phyloP scores from a whole-genome alignment of 2,797 vertebrate genomes.

The Megaceryle alcyon region DNA sequence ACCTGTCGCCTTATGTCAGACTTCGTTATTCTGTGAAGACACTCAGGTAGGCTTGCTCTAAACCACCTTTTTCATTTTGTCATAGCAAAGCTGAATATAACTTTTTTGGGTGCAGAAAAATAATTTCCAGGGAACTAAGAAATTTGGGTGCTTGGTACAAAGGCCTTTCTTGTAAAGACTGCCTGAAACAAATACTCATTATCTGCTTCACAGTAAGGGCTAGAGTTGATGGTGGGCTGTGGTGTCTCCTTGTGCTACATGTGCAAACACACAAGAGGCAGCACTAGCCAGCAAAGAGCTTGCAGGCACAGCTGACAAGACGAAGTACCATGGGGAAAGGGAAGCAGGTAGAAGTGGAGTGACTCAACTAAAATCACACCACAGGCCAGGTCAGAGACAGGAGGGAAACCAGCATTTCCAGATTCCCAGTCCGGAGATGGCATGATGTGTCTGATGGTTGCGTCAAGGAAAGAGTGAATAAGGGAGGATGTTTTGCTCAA shows the following conservation, averaged over 20 bases:
- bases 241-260: neutral
- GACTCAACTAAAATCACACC: neutral
- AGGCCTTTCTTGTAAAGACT: neutral
- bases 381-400: neutral
- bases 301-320: fast-evolving
- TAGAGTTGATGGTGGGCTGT: neutral
- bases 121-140: neutral
- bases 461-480: neutral
- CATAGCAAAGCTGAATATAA: neutral
- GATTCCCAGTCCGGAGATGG: neutral
- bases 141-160: neutral
- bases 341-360: neutral
- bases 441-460: neutral
- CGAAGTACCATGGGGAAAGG: neutral
- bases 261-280: neutral
- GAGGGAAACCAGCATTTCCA: neutral
- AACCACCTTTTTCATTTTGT: neutral
- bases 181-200: neutral
- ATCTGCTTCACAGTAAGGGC: neutral
- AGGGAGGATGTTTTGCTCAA: neutral
- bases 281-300: neutral
- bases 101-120: neutral
- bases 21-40: neutral
- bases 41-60: neutral
- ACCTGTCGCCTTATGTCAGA: neutral